Base-by-base conservation (phyloP, 2,797 vertebrate genomes). In the Thripadectes ignobilis region DNA sequence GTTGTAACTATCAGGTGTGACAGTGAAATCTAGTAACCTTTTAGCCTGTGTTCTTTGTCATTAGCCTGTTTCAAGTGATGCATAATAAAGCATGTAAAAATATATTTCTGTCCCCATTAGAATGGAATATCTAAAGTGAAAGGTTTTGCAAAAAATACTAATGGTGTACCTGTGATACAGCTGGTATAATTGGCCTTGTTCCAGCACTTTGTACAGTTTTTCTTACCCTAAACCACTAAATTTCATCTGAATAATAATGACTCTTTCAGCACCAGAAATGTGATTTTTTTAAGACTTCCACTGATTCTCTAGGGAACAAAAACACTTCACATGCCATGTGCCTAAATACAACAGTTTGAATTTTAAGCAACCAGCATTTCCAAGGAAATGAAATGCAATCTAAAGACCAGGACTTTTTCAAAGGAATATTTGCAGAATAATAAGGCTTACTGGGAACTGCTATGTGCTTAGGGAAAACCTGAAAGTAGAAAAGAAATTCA, bases 381-480 rank as follows among this genome's bases (percentile, higher is more conserved):
- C 78, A 94, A 89, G 51, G 75, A 94, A 92, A 96, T 88, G 36
- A 94, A 95, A 94, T 59, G n/a, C 66, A 89, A 84, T 95, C 87
- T 94, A 76, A 88, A 95, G 62, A 96, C 62, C 43, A 73, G 46
- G 62, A 55, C 69, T 77, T 84, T 90, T 95, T 93, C 85, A 79
- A 88, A 86, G 26, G 26, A 88, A 36, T 88, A 96, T 94, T 88
- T 95, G 75, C 75, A 87, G 82, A 91, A 96, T 93, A 96, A 94
- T 93, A 93, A 93, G 45, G 24, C 21, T 96, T 80, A 69, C 51
- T 41, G 73, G 73, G 66, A 94, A 84, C 43, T 75, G 23, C 58
- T 86, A 2, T 66, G 23, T 88, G 85, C 43, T 88, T 54, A 73
- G 75, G 82, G 91, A 94, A 95, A 94, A 82, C 23, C 34, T 77